Evolutionary conservation across 2,888 invertebrate genomes (phyloP).

Genomic region (Timandra comae): DNA sequence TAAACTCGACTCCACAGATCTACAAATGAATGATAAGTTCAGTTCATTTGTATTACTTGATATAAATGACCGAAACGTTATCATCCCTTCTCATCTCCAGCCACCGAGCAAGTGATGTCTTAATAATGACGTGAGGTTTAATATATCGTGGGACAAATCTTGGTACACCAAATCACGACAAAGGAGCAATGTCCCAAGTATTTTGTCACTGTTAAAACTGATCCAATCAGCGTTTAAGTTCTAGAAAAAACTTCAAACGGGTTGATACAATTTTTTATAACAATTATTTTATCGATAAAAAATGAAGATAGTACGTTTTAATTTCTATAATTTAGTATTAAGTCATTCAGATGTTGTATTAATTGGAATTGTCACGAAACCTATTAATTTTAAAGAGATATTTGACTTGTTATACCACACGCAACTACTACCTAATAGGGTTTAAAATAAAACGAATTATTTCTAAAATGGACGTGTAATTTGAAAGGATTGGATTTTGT

Average conservation of each 20-base stretch:
- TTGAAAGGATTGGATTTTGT: conserved; percentile 31
- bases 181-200: conserved; percentile 61
- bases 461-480: conserved; percentile 52
- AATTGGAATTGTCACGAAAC: conserved; percentile 53
- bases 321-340: conserved; percentile 48
- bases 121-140: conserved; percentile 68
- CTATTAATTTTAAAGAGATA: conserved; percentile 37
- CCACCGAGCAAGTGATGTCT: conserved; percentile 75
- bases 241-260: conserved; percentile 42
- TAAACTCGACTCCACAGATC: too few relatives aligned
- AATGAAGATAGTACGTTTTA: conserved; percentile 46
- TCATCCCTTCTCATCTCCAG: conserved; percentile 52
- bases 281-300: conserved; percentile 53
- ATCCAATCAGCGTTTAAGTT: conserved; percentile 48
- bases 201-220: conserved; percentile 73
- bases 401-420: conserved; percentile 40
- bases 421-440: conserved; percentile 40
- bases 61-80: conserved; percentile 63
- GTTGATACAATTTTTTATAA: conserved; percentile 55
- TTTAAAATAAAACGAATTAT: conserved; percentile 28
- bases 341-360: conserved; percentile 39
- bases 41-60: conserved; percentile 39
- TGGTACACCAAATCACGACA: conserved; percentile 53
- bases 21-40: too few relatives aligned
- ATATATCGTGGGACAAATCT: conserved; percentile 69